Evolutionary conservation across 2,797 vertebrate genomes (phyloP), one percentile per base, ranked within the genome.

Genomic region (Ctenochaetus hawaiiensis): DNA sequence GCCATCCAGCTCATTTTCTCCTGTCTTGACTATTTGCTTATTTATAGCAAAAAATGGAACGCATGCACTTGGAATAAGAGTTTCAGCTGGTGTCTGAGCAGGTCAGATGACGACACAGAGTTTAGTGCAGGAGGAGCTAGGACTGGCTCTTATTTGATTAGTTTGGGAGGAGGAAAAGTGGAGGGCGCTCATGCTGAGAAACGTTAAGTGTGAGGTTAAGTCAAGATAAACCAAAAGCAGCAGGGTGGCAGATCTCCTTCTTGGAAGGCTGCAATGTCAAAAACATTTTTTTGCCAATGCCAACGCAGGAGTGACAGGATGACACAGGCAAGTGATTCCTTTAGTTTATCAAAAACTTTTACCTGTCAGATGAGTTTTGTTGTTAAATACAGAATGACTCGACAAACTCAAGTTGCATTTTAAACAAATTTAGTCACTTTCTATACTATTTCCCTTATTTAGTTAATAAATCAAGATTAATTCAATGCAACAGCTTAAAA

Each of bases 201-300:
- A 86, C 89, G 86, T 92, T 89, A 90, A 88, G 91, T 83, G 78
- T 77, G 78, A 87, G 90, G 88, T 91, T 89, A 88, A 93, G 82
- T 93, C 75, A 75, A 34, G 30, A 34, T 34, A 34, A 34, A 34
- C 30, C 30, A 34, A 34, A 34, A 34, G 30, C 30, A 34, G 30
- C 30, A 34, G 30, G 30, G 74, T 49, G 76, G 76, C 52, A 49
- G 54, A 73, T 78, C 75, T 87, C 67, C 72, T 84, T 82, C 71
- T 67, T 82, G 85, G 81, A 87, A 86, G 74, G 84, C 82, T 86
- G 82, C 91, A 89, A 66, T 76, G 89, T 91, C 88, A 87, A 76
- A 84, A 78, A 57, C n/a, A 14, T 5, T n/a, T 34, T 14, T 39
- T 51, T 16, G 14, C 23, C 30, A 41, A 20, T 41, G 49, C 45